Evolutionary conservation across 2,797 vertebrate species (phyloP).

Genomic region (Pempheris klunzingeri): DNA sequence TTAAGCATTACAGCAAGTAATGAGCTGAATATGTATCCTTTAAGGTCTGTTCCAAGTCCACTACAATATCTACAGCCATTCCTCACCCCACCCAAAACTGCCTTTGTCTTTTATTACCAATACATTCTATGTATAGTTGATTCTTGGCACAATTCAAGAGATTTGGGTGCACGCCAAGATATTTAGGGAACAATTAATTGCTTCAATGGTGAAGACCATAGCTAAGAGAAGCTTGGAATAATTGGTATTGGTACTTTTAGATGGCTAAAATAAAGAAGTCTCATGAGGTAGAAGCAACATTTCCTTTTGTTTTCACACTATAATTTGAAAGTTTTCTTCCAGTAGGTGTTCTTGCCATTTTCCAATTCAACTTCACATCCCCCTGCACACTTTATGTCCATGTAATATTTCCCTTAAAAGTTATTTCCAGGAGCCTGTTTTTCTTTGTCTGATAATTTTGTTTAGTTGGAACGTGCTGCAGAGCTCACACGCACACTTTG

Average conservation of each 20-base stretch:
- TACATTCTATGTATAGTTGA: slow-evolving; percentile 9
- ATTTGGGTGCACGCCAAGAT: slow-evolving; percentile 1
- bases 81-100: not conserved
- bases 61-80: slow-evolving; percentile 8
- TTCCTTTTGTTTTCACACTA: slow-evolving; percentile 31
- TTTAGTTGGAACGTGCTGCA: slow-evolving; percentile 12
- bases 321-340: slow-evolving; percentile 7
- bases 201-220: slow-evolving; percentile 18
- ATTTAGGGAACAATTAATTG: slow-evolving; percentile 23
- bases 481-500: slow-evolving; percentile 25
- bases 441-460: slow-evolving; percentile 13
- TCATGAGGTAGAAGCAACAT: not conserved
- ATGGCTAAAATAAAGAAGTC: slow-evolving; percentile 22
- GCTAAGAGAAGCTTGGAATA: slow-evolving; percentile 20
- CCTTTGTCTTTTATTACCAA: slow-evolving; percentile 1
- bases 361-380: slow-evolving; percentile 2
- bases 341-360: not conserved
- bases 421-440: slow-evolving; percentile 2
- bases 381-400: not conserved
- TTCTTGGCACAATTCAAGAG: slow-evolving; percentile 9
- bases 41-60: slow-evolving; percentile 7
- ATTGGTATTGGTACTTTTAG: slow-evolving; percentile 23
- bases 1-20: too few species aligned
- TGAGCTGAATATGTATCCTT: too few species aligned
- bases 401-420: slow-evolving; percentile 16